phyloP scores from a whole-genome alignment of 92 coral and sea anemone species.

The Palythoa heliodiscus region DNA sequence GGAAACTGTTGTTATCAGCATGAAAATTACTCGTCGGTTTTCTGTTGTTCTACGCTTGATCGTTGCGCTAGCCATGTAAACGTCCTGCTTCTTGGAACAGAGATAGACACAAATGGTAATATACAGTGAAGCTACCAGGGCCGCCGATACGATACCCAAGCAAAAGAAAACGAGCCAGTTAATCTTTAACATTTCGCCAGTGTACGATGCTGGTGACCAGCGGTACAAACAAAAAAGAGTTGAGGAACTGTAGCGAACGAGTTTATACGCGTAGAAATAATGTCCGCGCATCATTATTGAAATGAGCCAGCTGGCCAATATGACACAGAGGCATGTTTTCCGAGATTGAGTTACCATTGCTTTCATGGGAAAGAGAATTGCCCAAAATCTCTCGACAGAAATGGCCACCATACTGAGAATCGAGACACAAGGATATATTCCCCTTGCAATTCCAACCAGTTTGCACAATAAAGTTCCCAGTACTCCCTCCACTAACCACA shows the following conservation, averaged over 20 bases:
- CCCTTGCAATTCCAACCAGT: conserved; percentile 28
- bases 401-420: conserved; percentile 37
- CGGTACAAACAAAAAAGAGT: conserved; percentile 10
- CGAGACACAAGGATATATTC: conserved; percentile 26
- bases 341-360: neutral
- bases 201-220: conserved; percentile 2
- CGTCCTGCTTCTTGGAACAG: conserved; percentile 17
- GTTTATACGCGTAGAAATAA: conserved; percentile 30
- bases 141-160: conserved; percentile 16
- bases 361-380: conserved; percentile 30
- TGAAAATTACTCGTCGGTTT: conserved; percentile 13
- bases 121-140: neutral
- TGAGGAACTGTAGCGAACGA: neutral
- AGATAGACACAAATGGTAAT: neutral
- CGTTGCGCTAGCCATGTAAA: conserved; percentile 18
- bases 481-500: conserved; percentile 22
- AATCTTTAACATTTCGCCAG: conserved; percentile 13
- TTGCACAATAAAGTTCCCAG: conserved; percentile 23
- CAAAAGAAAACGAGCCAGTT: conserved; percentile 42
- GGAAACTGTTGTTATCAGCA: neutral
- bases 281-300: conserved; percentile 27
- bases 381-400: conserved; percentile 28
- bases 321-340: neutral
- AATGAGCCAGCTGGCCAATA: conserved; percentile 20
- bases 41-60: conserved; percentile 17